Evolutionary conservation across 2,797 vertebrate species (phyloP).

Genomic region (Sternotherus odoratus): DNA sequence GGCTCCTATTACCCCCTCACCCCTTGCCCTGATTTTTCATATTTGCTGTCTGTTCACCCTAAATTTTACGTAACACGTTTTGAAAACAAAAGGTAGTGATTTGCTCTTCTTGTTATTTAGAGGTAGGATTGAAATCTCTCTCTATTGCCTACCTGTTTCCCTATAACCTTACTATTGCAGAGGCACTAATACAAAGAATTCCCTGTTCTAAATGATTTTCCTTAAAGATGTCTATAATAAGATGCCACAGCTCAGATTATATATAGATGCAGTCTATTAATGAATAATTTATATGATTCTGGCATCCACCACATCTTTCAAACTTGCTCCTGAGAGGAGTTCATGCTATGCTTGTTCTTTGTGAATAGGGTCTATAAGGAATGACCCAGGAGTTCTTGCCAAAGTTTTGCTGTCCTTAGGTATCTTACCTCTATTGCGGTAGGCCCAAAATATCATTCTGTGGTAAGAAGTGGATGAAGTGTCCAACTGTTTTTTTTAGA

Average conservation of each 20-base stretch:
- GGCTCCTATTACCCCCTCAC: too few relatives aligned
- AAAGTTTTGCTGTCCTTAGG: not conserved
- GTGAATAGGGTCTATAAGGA: constrained; percentile 8
- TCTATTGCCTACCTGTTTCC: not conserved
- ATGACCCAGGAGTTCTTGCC: not conserved
- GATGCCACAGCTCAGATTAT: not conserved
- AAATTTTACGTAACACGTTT: not conserved
- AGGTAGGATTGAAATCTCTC: not conserved
- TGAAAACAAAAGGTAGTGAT: not conserved
- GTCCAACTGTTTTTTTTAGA: not conserved
- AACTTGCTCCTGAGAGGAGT: not conserved
- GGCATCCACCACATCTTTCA: not conserved
- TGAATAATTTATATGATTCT: not conserved
- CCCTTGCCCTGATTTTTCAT: too few relatives aligned
- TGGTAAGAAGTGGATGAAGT: not conserved
- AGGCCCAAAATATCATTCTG: constrained; percentile 24
- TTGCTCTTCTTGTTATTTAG: not conserved
- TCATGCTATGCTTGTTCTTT: constrained; percentile 5
- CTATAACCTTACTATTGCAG: not conserved
- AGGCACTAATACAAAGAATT: not conserved
- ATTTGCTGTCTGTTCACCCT: too few relatives aligned
- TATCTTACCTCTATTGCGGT: constrained; percentile 5
- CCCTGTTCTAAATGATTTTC: not conserved
- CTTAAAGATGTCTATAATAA: constrained; percentile 8
- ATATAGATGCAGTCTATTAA: constrained; percentile 39